Base-by-base conservation (phyloP, 2,113 vertebrate species). In the Myotis brandtii region DNA sequence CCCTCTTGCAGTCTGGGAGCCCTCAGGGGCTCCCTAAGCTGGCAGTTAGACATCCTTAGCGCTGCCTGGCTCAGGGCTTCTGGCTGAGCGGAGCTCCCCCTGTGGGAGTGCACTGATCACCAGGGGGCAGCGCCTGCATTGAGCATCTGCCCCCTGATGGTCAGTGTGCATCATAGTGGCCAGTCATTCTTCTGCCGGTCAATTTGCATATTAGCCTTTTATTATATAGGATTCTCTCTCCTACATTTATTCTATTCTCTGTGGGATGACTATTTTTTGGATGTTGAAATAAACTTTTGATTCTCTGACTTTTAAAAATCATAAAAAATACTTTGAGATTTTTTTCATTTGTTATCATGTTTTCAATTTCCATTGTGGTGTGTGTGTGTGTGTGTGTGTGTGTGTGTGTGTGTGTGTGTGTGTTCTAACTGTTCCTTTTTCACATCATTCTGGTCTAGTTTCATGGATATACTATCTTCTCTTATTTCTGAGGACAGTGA, bases 281-380 rank as follows among this genome's bases (percentile, higher is more conserved):
- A 32, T 95, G 46, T 90, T 87, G 54, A 89, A 95, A 90, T 11
- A 52, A 88, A 20, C 43, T 34, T 30, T 83, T 72, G 4, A 69
- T 93, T 92, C 23, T 95, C 16, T 62, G 27, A 83, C 25, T 91
- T 92, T 50, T 46, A 23, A 92, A 90, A 64, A 73, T 17, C 16
- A 25, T 81, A 9, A 20, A 83, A 94, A 83, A 43, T 43, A 21
- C 1, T 75, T 34, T 93, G 20, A 89, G 37, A 37, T 10, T 32
- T 48, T 86, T 48, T 84, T 59, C 0, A 84, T 48, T 86, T 43
- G 3, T n/a, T 83, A 20, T 90, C 20, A 72, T 73, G 16, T 17
- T 70, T 81, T 90, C 66, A 69, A 89, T 92, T 73, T 90, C 13
- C 18, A 2, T 50, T n/a, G 10, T 48, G 17, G 6, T 34, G 30